Base-by-base conservation (phyloP, 1,140 invertebrate genomes). In the Delia radicum region DNA sequence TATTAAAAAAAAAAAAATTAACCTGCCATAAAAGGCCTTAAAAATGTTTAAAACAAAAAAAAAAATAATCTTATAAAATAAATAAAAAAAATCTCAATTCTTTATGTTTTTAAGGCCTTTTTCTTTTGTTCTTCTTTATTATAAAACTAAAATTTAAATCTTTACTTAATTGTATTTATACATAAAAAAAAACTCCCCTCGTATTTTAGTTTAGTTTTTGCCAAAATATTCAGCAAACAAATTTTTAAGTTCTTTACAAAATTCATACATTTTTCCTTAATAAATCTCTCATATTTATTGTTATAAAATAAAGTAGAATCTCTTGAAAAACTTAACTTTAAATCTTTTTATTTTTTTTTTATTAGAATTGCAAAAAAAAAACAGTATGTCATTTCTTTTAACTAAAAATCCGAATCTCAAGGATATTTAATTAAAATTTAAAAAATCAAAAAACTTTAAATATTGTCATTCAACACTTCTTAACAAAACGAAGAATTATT, bases 241-340 rank as follows among this genome's bases (percentile, higher is more conserved):
- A 33, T 55, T 55, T 55, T 55, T 55, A 55, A 8, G 7, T 21
- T 55, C n/a, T 55, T n/a, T 55, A 21, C 1, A n/a, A 48, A 4
- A n/a, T 48, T n/a, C 15, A 55, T 8, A 21, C 24, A 21, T 55
- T 24, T 55, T 24, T 21, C n/a, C n/a, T 13, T 5, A n/a, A n/a
- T n/a, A n/a, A 15, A 18, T 37, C 37, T 69, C 24, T 21, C 65
- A 28, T 69, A 69, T 69, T 69, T 69, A 69, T 69, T 69, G 65
- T 69, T 69, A 69, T 69, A 69, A 67, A 29, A 69, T 33, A 69
- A 69, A 69, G 65, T 69, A 69, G 65, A 69, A 69, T 69, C 65
- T 69, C 65, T 69, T 24, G 12, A 37, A 69, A n/a, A 55, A 21
- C 48, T 55, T 55, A 55, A 18, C 48, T 55, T 55, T 55, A n/a